A percentile compares a stretch with the other conserved stretches of the same genome.
Evolutionary conservation across 2,888 invertebrate genomes (phyloP).

Genomic region (Patella caerulea): DNA sequence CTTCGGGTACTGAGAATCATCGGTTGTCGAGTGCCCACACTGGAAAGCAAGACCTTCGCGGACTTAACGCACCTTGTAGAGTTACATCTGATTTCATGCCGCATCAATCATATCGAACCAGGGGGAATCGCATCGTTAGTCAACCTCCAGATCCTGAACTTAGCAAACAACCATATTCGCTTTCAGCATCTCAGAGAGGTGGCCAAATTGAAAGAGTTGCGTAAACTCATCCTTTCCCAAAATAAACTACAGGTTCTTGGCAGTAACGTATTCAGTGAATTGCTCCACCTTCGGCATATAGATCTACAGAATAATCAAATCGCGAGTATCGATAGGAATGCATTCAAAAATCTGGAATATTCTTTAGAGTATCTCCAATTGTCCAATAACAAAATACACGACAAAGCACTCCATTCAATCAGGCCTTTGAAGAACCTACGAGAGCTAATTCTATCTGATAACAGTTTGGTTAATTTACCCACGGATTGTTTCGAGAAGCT

Average conservation of each 20-base stretch:
- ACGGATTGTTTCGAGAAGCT: slow-evolving; percentile 21
- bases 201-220: slow-evolving; percentile 23
- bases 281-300: slow-evolving; percentile 29
- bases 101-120: slow-evolving; percentile 31
- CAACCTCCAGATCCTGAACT: slow-evolving; percentile 29
- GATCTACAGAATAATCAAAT: slow-evolving; percentile 23
- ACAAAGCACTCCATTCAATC: slow-evolving; percentile 26
- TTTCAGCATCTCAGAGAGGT: slow-evolving; percentile 26
- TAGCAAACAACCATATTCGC: slow-evolving; percentile 25
- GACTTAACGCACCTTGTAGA: slow-evolving; percentile 29
- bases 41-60: slow-evolving; percentile 28
- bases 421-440: slow-evolving; percentile 28
- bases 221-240: slow-evolving; percentile 29
- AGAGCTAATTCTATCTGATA: slow-evolving; percentile 30
- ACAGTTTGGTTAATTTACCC: slow-evolving; percentile 24
- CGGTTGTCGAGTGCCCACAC: slow-evolving; percentile 34
- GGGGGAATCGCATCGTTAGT: slow-evolving; percentile 30
- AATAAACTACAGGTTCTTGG: slow-evolving; percentile 29
- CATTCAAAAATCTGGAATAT: slow-evolving; percentile 28
- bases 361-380: slow-evolving; percentile 29
- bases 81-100: slow-evolving; percentile 38
- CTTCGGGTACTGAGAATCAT: slow-evolving; percentile 30
- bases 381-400: slow-evolving; percentile 26
- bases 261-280: slow-evolving; percentile 22
- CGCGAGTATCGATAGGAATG: slow-evolving; percentile 22